Percentiles rank a stretch among this genome's conserved stretches.
These are phyloP conservation scores for Caenorhabditis briggsae DNA, from an alignment of 1,140 invertebrate species.

Conservation along the genomic window DNA sequence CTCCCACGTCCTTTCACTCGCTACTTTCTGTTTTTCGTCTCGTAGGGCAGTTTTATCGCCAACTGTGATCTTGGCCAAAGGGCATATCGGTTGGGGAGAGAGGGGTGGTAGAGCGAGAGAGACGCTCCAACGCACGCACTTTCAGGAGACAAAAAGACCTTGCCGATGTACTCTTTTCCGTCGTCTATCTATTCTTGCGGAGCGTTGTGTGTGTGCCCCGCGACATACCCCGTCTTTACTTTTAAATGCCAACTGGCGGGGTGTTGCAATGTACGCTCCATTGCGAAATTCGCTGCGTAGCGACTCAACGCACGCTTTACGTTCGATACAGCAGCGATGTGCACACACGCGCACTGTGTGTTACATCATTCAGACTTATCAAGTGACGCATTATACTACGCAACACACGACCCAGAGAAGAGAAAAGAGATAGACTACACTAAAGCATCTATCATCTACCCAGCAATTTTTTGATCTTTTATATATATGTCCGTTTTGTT, in stretches of 20 bases:
- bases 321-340: neutral
- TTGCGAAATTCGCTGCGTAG: slow-evolving; percentile 1
- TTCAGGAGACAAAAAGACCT: neutral
- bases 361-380: slow-evolving; percentile 31
- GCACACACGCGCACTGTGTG: neutral
- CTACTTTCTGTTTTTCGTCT: neutral
- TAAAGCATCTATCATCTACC: neutral
- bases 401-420: neutral
- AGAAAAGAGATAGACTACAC: neutral
- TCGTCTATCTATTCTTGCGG: neutral
- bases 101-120: neutral
- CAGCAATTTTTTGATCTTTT: neutral
- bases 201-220: neutral
- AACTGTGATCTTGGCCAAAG: slow-evolving; percentile 22
- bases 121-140: neutral
- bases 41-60: slow-evolving; percentile 27
- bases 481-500: neutral
- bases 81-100: neutral
- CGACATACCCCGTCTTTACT: neutral
- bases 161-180: neutral
- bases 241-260: neutral
- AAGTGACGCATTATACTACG: slow-evolving; percentile 18
- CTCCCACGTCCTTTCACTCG: slow-evolving; percentile 20
- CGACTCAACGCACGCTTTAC: neutral
- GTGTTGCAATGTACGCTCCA: slow-evolving; percentile 4